Evolutionary conservation across 2,797 vertebrate genomes (phyloP).

Genomic region (Mionectes olivaceus): DNA sequence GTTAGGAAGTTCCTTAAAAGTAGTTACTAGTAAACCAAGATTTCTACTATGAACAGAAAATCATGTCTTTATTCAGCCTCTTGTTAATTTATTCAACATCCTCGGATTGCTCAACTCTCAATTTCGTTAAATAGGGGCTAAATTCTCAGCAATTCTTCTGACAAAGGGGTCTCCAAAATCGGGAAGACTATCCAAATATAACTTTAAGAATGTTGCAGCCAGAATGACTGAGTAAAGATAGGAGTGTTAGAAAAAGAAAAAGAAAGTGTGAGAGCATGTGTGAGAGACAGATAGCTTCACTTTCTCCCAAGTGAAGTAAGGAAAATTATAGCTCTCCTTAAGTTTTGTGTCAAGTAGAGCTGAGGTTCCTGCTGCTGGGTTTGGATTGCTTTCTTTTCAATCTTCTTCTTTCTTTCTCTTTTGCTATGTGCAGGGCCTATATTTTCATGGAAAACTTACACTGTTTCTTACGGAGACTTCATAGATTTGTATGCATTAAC

Average conservation of each 20-base stretch:
- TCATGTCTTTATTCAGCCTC: background rate
- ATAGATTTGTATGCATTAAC: background rate
- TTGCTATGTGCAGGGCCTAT: background rate
- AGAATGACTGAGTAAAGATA: background rate
- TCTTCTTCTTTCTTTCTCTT: background rate
- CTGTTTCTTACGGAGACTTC: background rate
- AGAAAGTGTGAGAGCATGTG: background rate
- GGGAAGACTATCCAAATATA: background rate
- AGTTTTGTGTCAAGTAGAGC: background rate
- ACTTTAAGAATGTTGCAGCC: background rate
- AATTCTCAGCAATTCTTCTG: background rate
- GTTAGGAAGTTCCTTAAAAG: background rate
- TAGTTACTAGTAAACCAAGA: background rate
- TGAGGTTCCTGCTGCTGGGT: background rate
- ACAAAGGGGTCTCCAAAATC: background rate
- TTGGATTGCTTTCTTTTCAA: background rate
- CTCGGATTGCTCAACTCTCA: background rate
- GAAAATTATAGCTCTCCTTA: background rate
- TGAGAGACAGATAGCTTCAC: background rate
- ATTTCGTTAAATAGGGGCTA: background rate
- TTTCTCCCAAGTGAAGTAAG: background rate
- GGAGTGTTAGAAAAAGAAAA: background rate
- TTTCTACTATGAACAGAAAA: background rate
- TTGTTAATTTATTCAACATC: background rate
- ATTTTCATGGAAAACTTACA: background rate